These are phyloP conservation scores for Chloroceryle aenea DNA, from an alignment of 2,113 vertebrate genomes.

Conservation along the genomic window DNA sequence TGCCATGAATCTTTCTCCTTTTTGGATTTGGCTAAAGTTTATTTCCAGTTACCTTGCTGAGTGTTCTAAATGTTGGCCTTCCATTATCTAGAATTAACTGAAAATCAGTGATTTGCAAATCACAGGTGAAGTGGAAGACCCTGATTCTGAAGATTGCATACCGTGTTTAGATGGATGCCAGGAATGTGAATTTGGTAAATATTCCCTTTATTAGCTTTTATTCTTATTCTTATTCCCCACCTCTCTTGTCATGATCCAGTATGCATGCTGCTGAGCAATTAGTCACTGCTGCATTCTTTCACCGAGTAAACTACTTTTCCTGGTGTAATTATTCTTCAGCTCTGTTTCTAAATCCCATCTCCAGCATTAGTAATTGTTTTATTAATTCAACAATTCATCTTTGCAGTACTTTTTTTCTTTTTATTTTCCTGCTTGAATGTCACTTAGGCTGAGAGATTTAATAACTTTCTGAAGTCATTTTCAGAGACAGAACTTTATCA, in stretches of 20 bases:
- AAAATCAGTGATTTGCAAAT: neutral
- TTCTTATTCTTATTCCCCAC: neutral
- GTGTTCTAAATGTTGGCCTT: neutral
- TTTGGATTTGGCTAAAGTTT: neutral
- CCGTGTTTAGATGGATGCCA: slow-evolving; percentile 88
- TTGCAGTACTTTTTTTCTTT: neutral
- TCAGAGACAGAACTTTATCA: neutral
- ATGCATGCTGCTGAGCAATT: neutral
- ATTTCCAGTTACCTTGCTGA: neutral
- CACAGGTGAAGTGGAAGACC: slow-evolving; percentile 80
- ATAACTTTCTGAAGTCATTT: neutral
- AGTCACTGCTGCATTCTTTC: neutral
- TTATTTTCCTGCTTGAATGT: neutral
- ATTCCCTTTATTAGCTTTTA: neutral
- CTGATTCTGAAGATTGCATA: slow-evolving; percentile 78
- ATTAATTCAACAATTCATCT: neutral
- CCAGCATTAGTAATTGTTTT: neutral
- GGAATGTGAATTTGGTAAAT: slow-evolving; percentile 83
- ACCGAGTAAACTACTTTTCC: neutral
- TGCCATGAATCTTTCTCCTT: neutral
- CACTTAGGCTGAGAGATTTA: neutral
- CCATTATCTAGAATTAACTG: neutral
- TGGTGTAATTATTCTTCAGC: neutral
- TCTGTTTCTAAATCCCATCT: neutral
- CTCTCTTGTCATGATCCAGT: neutral